Evolutionary conservation across 2,113 vertebrate species (phyloP).

Genomic region (Muntiacus reevesi): DNA sequence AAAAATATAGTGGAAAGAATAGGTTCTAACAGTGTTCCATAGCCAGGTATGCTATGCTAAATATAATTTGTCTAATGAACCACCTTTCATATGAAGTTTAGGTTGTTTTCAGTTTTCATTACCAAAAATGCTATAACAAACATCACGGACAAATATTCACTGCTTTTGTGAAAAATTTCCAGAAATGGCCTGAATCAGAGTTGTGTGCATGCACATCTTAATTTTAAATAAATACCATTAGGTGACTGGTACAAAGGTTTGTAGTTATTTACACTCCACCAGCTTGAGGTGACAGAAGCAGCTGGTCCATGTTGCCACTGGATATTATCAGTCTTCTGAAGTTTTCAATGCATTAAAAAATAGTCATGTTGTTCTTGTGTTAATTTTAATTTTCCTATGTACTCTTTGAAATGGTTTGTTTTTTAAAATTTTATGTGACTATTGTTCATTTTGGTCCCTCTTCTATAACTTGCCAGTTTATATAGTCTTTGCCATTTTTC

Average conservation of each 20-base stretch:
- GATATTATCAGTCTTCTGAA: not conserved
- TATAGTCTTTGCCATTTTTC: not conserved
- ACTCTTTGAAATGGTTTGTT: not conserved
- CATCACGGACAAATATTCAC: not conserved
- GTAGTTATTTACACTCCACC: not conserved
- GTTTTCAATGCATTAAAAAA: not conserved
- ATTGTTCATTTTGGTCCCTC: not conserved
- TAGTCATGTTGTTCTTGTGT: not conserved
- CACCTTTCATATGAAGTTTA: not conserved
- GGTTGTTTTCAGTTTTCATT: not conserved
- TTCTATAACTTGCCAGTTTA: not conserved
- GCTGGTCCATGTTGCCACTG: no score
- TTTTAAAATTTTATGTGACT: not conserved
- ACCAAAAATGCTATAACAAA: not conserved
- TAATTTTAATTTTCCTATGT: not conserved
- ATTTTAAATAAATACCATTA: not conserved
- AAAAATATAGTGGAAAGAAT: not conserved
- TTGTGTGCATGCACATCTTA: not conserved
- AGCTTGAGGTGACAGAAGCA: not conserved
- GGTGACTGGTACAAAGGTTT: not conserved
- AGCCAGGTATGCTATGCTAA: not conserved
- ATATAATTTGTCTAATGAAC: not conserved
- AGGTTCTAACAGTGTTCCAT: fast-evolving
- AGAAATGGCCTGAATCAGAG: not conserved
- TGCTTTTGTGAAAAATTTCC: not conserved